Evolutionary conservation across 2,888 invertebrate genomes (phyloP).

Genomic region (Pherbina coryleti): DNA sequence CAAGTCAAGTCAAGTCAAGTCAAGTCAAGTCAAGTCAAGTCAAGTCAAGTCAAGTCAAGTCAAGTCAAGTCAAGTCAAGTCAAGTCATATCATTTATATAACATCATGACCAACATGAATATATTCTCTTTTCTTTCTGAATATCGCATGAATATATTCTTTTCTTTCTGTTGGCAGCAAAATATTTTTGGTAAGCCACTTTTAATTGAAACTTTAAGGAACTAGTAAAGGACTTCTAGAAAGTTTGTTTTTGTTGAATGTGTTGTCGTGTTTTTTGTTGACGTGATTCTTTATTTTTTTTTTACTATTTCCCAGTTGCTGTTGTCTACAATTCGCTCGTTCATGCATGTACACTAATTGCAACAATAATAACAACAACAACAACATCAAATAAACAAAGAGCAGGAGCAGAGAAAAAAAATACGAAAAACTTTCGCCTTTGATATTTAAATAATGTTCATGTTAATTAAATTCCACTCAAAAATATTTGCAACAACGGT

Average conservation of each 20-base stretch:
- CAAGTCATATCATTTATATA: too few species aligned
- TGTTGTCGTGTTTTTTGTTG: too few species aligned
- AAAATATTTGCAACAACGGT: too few species aligned
- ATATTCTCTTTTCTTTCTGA: too few species aligned
- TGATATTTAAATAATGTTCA: too few species aligned
- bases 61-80: not conserved
- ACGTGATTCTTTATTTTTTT: not conserved
- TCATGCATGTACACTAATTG: not conserved
- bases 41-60: not conserved
- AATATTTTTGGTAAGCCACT: conserved; percentile 40
- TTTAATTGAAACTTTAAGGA: conserved; percentile 44
- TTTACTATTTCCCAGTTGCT: not conserved
- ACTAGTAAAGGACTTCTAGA: conserved; percentile 39
- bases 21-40: not conserved
- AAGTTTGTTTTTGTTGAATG: not conserved
- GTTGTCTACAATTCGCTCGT: not conserved
- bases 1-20: conserved; percentile 11
- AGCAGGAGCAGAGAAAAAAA: too few species aligned
- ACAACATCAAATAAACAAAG: too few species aligned
- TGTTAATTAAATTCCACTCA: too few species aligned
- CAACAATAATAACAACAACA: too few species aligned
- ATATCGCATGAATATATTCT: too few species aligned
- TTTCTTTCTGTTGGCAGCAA: not conserved
- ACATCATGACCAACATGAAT: too few species aligned
- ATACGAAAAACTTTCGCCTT: too few species aligned